Evolutionary conservation across 1,140 invertebrate species (phyloP), one percentile per base, ranked within the genome.

Genomic region (Paraescarpia echinospica): DNA sequence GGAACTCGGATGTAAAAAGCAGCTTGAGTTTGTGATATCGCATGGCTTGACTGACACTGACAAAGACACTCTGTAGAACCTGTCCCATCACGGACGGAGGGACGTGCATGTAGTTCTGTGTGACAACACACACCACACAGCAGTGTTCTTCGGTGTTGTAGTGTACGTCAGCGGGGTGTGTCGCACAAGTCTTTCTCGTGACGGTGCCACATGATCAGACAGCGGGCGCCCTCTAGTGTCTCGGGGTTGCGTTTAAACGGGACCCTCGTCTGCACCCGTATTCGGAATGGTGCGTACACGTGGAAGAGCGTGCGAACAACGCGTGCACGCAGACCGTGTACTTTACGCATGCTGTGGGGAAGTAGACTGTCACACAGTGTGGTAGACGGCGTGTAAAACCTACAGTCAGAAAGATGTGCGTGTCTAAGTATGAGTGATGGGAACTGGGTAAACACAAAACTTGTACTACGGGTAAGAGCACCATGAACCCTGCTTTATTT

Each of bases 71-170:
- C 92, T 96, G 97, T 89, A 98, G 94, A 8, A 97, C 96, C 94
- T 97, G 95, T 33, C 97, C 97, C 95, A 97, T 96, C 1, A 97
- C 96, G 5, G 96, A 96, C 1, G 97, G 97, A n/a, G 97, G 95
- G 93, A 93, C 92, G 27, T 88, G 35, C 33, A 92, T 89, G 91
- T 34, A 92, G 88, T 89, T 31, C 91, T 35, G 88, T 8, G 88
- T 33, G 27, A 93, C 94, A 12, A 97, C 97, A 95, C 97, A 96
- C 93, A 97, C 96, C 48, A 97, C 96, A 95, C 97, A 96, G 93
- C 96, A 97, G 90, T 96, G 96, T 77, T 97, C 96, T 94, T 97
- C 97, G 1, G 96, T 95, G 95, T 97, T 97, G 59, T 96, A 96
- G 94, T 96, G 96, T 35, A 97, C 90, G 33, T 91, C 12, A 31